Evolutionary conservation across 2,888 invertebrate species (phyloP).

Genomic region (Teinopalpus imperialis): DNA sequence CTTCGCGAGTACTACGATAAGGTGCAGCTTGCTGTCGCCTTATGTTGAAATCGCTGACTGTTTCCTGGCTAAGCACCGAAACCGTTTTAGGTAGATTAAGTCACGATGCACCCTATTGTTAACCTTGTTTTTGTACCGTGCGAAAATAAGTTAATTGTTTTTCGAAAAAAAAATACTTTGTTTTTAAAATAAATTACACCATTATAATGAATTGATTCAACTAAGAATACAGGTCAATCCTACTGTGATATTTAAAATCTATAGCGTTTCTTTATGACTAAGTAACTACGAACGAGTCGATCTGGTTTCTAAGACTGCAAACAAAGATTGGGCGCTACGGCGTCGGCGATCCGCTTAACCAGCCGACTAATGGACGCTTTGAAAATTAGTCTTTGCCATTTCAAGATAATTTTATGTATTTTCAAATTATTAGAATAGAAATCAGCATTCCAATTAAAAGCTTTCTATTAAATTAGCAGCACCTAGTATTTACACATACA

Average conservation of each 20-base stretch:
- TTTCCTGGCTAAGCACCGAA: slow-evolving; percentile 50
- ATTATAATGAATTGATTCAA: too few relatives aligned
- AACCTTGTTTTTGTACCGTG: background rate
- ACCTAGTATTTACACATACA: too few relatives aligned
- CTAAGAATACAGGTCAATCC: too few relatives aligned
- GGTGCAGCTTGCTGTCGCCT: slow-evolving; percentile 52
- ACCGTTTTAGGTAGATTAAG: slow-evolving; percentile 75
- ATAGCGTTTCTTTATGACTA: too few relatives aligned
- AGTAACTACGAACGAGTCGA: too few relatives aligned
- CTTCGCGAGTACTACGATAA: slow-evolving; percentile 56
- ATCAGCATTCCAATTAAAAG: too few relatives aligned
- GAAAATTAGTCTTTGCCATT: slow-evolving; percentile 12
- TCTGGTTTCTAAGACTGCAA: background rate
- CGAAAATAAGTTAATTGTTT: too few relatives aligned
- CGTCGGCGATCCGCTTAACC: slow-evolving; percentile 10
- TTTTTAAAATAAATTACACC: too few relatives aligned
- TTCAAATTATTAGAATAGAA: background rate
- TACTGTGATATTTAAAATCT: too few relatives aligned
- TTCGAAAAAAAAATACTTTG: too few relatives aligned
- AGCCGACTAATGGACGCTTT: slow-evolving; percentile 17
- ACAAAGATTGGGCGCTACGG: slow-evolving; percentile 5
- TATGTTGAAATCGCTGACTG: slow-evolving; percentile 58
- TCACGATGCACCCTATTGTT: slow-evolving; percentile 53
- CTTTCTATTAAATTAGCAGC: too few relatives aligned
- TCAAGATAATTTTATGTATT: slow-evolving; percentile 3